Conservation (phyloP, 2,113 vertebrate genomes). For the Seriola dumerili region DNA sequence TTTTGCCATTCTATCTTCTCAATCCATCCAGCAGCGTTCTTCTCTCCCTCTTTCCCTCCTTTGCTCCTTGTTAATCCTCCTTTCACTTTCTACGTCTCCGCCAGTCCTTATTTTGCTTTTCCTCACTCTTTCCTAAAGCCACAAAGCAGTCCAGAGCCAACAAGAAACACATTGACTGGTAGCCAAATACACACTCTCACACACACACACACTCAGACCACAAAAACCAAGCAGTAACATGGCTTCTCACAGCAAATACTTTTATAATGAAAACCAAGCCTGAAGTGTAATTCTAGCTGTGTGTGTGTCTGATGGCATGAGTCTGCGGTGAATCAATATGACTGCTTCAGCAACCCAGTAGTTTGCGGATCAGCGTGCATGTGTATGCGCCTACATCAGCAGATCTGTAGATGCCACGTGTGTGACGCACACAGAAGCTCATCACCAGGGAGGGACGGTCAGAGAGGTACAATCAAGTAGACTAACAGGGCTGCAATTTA, state of each 20-base stretch:
- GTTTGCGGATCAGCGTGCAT: constrained; percentile 36
- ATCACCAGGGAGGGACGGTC: constrained; percentile 42
- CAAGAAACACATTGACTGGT: constrained; percentile 54
- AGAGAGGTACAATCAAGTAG: neutral
- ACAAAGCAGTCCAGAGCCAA: constrained; percentile 32
- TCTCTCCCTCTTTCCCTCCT: constrained; percentile 41
- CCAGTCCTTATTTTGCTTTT: constrained; percentile 11
- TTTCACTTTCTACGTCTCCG: constrained; percentile 61
- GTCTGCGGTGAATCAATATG: constrained; percentile 55
- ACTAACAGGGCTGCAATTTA: too few relatives aligned
- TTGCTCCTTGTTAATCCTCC: constrained; percentile 41
- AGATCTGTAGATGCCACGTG: constrained; percentile 32
- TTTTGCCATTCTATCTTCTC: constrained; percentile 18
- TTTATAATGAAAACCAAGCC: constrained; percentile 66
- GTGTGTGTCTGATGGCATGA: constrained; percentile 39
- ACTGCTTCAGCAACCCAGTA: constrained; percentile 44
- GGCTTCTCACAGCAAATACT: constrained; percentile 50
- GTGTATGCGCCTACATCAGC: constrained; percentile 38
- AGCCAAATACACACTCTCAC: constrained; percentile 45
- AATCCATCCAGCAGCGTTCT: constrained; percentile 20
- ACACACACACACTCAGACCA: constrained; percentile 32
- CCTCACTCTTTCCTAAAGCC: constrained; percentile 28
- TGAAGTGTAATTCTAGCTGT: constrained; percentile 29
- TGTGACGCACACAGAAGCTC: constrained; percentile 12
- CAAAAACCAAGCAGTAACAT: constrained; percentile 56